Percentiles rank a stretch among this genome's conserved stretches.
Conservation (phyloP, 2,888 invertebrate species). For the Oligia strigilis region DNA sequence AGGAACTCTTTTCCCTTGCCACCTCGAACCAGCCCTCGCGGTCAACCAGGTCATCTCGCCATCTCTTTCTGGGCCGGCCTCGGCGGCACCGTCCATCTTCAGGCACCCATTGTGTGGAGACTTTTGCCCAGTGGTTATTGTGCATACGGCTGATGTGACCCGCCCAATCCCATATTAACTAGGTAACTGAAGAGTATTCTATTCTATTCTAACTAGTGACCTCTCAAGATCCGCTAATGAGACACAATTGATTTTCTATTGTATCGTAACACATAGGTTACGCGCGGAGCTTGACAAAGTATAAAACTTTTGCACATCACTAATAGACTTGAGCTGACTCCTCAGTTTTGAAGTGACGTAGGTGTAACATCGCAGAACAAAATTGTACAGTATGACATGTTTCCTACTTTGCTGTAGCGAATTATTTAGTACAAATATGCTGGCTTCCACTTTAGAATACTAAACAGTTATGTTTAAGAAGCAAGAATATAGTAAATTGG, state of each 20-base stretch:
- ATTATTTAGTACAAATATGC: conserved; percentile 34
- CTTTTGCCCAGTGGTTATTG: not conserved
- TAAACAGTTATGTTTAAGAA: conserved; percentile 26
- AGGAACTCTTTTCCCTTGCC: not conserved
- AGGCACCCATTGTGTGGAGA: not conserved
- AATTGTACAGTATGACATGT: conserved; percentile 17
- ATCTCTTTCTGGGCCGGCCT: too few species aligned
- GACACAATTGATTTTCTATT: too few species aligned
- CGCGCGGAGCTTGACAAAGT: too few species aligned
- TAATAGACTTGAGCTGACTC: conserved; percentile 12
- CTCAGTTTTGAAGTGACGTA: conserved; percentile 3
- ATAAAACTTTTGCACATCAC: not conserved
- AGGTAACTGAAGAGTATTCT: too few species aligned
- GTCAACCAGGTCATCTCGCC: not conserved
- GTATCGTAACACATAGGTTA: too few species aligned
- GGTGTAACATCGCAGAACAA: conserved; percentile 18
- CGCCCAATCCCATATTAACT: too few species aligned
- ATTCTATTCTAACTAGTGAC: too few species aligned
- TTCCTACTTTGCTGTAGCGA: conserved; percentile 12
- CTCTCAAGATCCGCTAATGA: too few species aligned
- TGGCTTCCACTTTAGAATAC: conserved; percentile 36
- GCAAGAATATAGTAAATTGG: conserved; percentile 1
- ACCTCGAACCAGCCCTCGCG: not conserved
- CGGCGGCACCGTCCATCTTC: too few species aligned
- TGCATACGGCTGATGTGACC: too few species aligned